Conservation (phyloP, 2,113 vertebrate genomes). For the Mellivora capensis region DNA sequence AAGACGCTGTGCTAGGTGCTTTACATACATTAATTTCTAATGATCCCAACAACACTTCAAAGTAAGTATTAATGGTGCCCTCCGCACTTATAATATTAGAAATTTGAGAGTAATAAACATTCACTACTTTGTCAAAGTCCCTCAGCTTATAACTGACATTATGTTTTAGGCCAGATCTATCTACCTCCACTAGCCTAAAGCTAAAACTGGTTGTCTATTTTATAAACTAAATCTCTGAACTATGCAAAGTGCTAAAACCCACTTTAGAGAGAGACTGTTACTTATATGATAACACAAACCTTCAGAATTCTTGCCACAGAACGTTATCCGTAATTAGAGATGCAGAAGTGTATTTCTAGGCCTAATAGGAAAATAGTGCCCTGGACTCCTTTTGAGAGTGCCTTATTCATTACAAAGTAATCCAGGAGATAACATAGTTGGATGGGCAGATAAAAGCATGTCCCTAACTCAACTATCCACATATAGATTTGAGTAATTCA, state of each 20-base stretch:
- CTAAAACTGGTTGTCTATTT: constrained; percentile 40
- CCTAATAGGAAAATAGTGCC: neutral
- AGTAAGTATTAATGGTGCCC: neutral
- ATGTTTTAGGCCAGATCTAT: neutral
- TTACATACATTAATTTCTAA: constrained; percentile 31
- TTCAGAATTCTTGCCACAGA: neutral
- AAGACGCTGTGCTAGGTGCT: neutral
- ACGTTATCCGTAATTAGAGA: neutral
- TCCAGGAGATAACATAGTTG: neutral
- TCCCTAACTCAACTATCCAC: neutral
- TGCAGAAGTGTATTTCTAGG: neutral
- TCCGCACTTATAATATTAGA: neutral
- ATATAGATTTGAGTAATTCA: neutral
- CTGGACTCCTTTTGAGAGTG: neutral
- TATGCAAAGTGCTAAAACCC: neutral
- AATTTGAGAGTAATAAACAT: neutral
- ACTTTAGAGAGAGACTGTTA: constrained; percentile 30
- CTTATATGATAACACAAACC: neutral
- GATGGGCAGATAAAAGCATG: neutral
- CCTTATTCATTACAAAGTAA: neutral
- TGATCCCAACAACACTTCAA: constrained; percentile 5
- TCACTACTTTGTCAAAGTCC: constrained; percentile 4
- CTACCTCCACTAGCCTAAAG: neutral
- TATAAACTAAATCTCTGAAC: constrained; percentile 63
- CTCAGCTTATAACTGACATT: neutral